Percentiles rank a stretch among this genome's conserved stretches.
Evolutionary conservation across 37 sponge, comb jelly and placozoan species (phyloP).

Genomic region (Aphrocallistes beatrix): DNA sequence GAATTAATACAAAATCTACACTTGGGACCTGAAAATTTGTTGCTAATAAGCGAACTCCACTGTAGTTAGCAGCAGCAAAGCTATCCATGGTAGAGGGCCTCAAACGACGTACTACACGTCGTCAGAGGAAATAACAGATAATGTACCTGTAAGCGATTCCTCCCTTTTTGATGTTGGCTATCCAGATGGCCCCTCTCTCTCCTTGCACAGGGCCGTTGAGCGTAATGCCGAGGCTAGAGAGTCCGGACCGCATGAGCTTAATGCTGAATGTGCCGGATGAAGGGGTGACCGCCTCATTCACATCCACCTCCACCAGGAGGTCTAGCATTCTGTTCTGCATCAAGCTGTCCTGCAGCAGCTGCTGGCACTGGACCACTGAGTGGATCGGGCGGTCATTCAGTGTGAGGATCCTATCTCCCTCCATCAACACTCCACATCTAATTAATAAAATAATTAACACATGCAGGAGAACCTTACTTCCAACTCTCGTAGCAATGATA

Average conservation of each 20-base stretch:
- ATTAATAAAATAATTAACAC: too few relatives aligned
- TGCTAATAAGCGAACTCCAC: too few relatives aligned
- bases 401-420: conserved; percentile 58
- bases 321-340: conserved; percentile 53
- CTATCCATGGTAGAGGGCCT: too few relatives aligned
- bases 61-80: too few relatives aligned
- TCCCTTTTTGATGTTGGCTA: conserved; percentile 72
- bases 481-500: too few relatives aligned
- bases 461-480: too few relatives aligned
- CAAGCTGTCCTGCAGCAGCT: conserved; percentile 56
- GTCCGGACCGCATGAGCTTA: conserved; percentile 41
- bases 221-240: conserved; percentile 60
- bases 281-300: conserved; percentile 49
- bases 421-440: conserved; percentile 68
- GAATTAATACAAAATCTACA: too few relatives aligned
- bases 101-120: too few relatives aligned
- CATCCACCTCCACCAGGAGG: not conserved
- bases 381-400: conserved; percentile 49
- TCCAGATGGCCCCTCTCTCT: conserved; percentile 61
- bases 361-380: conserved; percentile 29
- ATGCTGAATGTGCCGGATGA: conserved; percentile 67
- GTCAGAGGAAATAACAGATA: not conserved
- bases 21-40: too few relatives aligned
- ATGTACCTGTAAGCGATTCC: conserved; percentile 64
- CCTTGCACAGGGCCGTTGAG: conserved; percentile 52